Percentiles rank a stretch among this genome's conserved stretches.
phyloP scores from a whole-genome alignment of 2,113 vertebrate species.

The Scartelaos histophorus region DNA sequence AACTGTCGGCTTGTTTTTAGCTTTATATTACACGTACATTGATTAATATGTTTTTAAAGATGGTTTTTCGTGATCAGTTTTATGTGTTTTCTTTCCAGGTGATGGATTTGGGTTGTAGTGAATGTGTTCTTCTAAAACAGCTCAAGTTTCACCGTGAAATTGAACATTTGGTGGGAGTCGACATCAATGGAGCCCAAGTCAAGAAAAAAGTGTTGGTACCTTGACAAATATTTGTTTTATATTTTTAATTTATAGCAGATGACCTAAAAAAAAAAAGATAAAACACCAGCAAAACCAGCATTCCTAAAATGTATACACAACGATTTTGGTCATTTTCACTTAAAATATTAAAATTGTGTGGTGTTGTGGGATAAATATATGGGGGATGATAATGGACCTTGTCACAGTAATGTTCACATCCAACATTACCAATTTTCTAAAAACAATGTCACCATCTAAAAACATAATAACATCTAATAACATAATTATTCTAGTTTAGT shows the following conservation, averaged over 20 bases:
- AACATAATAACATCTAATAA: too few relatives aligned
- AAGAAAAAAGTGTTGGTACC: conserved; percentile 76
- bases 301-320: too few relatives aligned
- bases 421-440: too few relatives aligned
- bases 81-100: conserved; percentile 75
- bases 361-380: too few relatives aligned
- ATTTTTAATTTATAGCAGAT: background rate
- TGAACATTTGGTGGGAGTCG: conserved; percentile 86
- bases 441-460: too few relatives aligned
- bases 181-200: conserved; percentile 76
- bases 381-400: too few relatives aligned
- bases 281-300: background rate
- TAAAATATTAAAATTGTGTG: too few relatives aligned
- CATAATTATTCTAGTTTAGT: too few relatives aligned
- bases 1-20: background rate
- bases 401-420: too few relatives aligned
- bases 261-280: background rate
- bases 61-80: background rate
- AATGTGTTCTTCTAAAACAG: conserved; percentile 82
- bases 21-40: background rate
- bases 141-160: conserved; percentile 83
- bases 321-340: too few relatives aligned
- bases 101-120: conserved; percentile 88
- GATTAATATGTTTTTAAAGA: background rate
- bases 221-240: background rate